Evolutionary conservation across 2,797 vertebrate genomes (phyloP).

Genomic region (Danio albolineatus): DNA sequence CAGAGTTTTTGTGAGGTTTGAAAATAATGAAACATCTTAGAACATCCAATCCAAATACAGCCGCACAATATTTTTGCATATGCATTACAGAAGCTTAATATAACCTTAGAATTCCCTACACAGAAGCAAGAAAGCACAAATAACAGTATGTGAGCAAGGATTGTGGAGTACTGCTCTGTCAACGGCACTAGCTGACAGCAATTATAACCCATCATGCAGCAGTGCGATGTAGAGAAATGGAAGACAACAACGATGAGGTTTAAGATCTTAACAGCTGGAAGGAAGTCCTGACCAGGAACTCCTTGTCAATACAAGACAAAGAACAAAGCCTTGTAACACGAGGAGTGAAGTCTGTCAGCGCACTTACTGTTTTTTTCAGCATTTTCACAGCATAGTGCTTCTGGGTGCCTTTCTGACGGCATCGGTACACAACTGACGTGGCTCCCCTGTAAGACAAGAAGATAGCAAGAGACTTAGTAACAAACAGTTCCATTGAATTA

Average conservation of each 20-base stretch:
- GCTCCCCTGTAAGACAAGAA: slow-evolving; percentile 77
- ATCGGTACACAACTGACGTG: slow-evolving; percentile 88
- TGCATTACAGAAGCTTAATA: not conserved
- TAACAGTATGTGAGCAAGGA: not conserved
- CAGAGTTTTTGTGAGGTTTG: too few relatives aligned
- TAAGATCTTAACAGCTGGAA: slow-evolving; percentile 15
- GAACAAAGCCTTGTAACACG: slow-evolving; percentile 25
- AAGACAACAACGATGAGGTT: slow-evolving; percentile 21
- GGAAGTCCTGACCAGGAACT: slow-evolving; percentile 8
- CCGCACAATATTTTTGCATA: slow-evolving; percentile 5
- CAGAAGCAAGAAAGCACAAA: not conserved
- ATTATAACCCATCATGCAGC: slow-evolving; percentile 20
- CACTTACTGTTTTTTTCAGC: slow-evolving; percentile 91
- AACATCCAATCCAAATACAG: too few relatives aligned
- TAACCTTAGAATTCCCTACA: not conserved
- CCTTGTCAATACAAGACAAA: slow-evolving; percentile 4
- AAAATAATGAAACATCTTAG: too few relatives aligned
- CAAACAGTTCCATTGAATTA: slow-evolving; percentile 4
- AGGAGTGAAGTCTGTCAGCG: slow-evolving; percentile 11
- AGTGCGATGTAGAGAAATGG: not conserved
- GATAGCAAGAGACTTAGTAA: not conserved
- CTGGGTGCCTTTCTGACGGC: slow-evolving; percentile 88
- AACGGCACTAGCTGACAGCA: slow-evolving; percentile 24
- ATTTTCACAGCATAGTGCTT: slow-evolving; percentile 88
- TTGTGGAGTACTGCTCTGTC: not conserved